phyloP scores from a whole-genome alignment of 53 echinoderm and acorn worm species.

The Actinopyga echinites region DNA sequence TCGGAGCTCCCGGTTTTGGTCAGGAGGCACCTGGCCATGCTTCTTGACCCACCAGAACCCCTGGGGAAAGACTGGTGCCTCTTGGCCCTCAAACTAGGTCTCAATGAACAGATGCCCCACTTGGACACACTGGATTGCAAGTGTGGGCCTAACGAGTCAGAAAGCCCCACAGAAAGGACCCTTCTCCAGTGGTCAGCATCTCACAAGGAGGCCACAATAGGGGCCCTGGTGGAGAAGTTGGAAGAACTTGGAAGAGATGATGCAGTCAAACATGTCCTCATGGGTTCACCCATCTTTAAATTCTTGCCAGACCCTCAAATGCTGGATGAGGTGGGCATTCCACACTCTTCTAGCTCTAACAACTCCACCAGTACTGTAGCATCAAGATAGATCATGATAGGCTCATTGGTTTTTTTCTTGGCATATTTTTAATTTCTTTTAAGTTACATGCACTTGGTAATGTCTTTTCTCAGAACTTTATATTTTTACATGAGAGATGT shows the following conservation, averaged over 20 bases:
- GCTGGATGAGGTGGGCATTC: constrained; percentile 67
- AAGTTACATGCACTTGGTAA: too few species aligned
- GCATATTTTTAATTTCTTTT: too few species aligned
- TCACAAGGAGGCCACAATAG: constrained; percentile 74
- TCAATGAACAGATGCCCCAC: constrained; percentile 79
- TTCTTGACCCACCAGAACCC: constrained; percentile 96
- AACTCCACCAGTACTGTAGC: constrained; percentile 93
- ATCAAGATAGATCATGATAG: constrained; percentile 72
- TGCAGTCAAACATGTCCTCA: constrained; percentile 73
- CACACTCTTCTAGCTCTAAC: constrained; percentile 69
- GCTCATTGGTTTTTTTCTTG: background rate
- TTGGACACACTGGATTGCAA: constrained; percentile 74
- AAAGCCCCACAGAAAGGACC: constrained; percentile 89
- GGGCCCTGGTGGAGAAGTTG: constrained; percentile 69
- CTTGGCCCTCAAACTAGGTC: constrained; percentile 80
- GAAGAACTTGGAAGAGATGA: constrained; percentile 87
- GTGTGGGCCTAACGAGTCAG: constrained; percentile 81
- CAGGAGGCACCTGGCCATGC: constrained; percentile 85
- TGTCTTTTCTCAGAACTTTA: too few species aligned
- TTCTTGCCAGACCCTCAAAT: constrained; percentile 86
- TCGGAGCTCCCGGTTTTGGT: constrained; percentile 81
- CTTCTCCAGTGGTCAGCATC: constrained; percentile 69
- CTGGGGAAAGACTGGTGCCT: constrained; percentile 99
- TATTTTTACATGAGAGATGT: too few species aligned
- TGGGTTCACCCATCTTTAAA: constrained; percentile 82